Base-by-base conservation (phyloP, 2,113 vertebrate species). In the Amphiprion percula region DNA sequence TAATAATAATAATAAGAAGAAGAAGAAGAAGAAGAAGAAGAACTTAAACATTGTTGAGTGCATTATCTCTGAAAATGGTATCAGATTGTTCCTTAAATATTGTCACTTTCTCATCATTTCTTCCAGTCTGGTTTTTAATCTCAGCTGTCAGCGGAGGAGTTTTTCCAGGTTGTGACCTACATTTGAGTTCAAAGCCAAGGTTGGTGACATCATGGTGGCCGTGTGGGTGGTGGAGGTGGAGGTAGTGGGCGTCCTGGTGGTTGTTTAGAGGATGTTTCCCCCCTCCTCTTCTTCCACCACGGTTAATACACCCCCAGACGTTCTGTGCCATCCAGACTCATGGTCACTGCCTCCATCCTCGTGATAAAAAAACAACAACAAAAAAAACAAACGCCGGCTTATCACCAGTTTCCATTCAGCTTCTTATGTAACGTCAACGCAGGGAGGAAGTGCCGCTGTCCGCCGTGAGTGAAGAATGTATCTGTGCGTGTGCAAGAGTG, bases 321-420 rank as follows among this genome's bases (percentile, higher is more conserved):
- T 69, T 3, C 44, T 58, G 76, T 90, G 81, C 79, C 83, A 79
- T 81, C 77, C 80, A 28, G 62, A 70, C 69, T 82, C 90, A 86
- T 85, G 90, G 87, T 84, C 89, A 79, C 75, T 70, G 85, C 62
- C 74, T 81, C 83, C 3, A 77, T 79, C 78, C 86, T 79, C 30
- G 73, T 90, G 89, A 90, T 87, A 84, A 83, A 37, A 37, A 30
- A 26, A 26, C 26, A 26, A 26, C 26, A 26, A 26, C 26, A 26
- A 26, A 30, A 30, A 30, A 21, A 21, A 21, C 21, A 21, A 89
- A 90, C 59, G 47, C 46, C 70, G 52, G 77, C 81, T 90, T 90
- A 91, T 91, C 90, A 87, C 83, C 81, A 89, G 59, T 91, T 92
- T 92, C 92, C 90, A 91, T 93, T 90, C 80, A 86, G 66, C 74